Percentiles rank a stretch among this genome's conserved stretches.
These are phyloP conservation scores for Diadumene lineata DNA, from an alignment of 92 coral and sea anemone genomes.

Conservation along the genomic window DNA sequence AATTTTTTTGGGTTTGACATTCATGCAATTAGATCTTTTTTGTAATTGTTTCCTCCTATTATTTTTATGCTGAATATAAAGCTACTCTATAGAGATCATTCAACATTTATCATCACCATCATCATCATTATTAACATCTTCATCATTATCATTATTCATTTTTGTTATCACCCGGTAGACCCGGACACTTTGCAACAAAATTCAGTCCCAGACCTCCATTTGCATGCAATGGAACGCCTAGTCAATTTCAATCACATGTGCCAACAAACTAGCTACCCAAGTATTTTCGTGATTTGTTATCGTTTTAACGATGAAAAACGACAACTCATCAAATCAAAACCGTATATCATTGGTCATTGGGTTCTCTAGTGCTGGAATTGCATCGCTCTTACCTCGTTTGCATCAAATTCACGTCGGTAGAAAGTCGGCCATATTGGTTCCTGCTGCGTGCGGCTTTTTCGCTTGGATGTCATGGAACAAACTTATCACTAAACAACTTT, in stretches of 20 bases:
- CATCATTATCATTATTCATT: too few species aligned
- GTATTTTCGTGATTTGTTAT: background rate
- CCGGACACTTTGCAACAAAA: too few species aligned
- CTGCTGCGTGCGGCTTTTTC: slow-evolving; percentile 58
- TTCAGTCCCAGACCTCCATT: background rate
- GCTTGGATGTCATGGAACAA: slow-evolving; percentile 53
- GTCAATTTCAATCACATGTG: background rate
- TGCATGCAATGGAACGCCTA: background rate
- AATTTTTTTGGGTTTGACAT: too few species aligned
- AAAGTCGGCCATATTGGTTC: slow-evolving; percentile 55
- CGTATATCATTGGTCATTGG: slow-evolving; percentile 8
- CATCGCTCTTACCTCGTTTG: slow-evolving; percentile 12
- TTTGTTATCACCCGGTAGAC: too few species aligned
- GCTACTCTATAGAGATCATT: too few species aligned
- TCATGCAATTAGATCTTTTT: too few species aligned
- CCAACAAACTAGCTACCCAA: background rate
- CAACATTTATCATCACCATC: too few species aligned
- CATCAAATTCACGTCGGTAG: slow-evolving; percentile 17
- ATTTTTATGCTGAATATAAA: too few species aligned
- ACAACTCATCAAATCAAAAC: background rate
- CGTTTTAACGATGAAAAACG: slow-evolving; percentile 3
- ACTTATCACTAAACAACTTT: slow-evolving; percentile 51
- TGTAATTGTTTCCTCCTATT: too few species aligned
- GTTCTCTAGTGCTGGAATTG: slow-evolving; percentile 19
- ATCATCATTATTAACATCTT: too few species aligned